A percentile compares a stretch with the other conserved stretches of the same genome.
Conservation (phyloP, 37 sponge, comb jelly and placozoan species). For the Theonella swinhoei region DNA sequence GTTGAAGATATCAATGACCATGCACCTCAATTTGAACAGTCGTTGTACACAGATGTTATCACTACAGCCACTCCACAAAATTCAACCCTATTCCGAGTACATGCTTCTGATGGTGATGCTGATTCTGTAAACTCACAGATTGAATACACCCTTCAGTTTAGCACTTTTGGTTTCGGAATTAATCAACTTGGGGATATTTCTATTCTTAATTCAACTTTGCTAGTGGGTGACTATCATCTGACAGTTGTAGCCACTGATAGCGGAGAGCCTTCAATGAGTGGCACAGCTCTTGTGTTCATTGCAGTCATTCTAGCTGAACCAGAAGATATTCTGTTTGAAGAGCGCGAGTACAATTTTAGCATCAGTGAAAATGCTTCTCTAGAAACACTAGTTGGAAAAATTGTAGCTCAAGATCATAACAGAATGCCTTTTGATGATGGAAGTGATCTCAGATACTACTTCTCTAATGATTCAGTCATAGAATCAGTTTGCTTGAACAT, state of each 20-base stretch:
- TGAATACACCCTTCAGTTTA: not conserved
- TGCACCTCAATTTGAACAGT: slow-evolving; percentile 24
- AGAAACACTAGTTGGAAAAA: slow-evolving; percentile 6
- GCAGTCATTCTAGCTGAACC: slow-evolving; percentile 22
- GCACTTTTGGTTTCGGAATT: slow-evolving; percentile 19
- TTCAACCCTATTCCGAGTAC: slow-evolving; percentile 11
- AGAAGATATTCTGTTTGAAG: slow-evolving; percentile 11
- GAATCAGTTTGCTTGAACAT: slow-evolving; percentile 10
- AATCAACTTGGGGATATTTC: slow-evolving; percentile 17
- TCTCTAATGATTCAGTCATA: not conserved
- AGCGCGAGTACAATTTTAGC: slow-evolving; percentile 3
- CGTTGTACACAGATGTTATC: slow-evolving; percentile 31
- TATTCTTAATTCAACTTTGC: not conserved
- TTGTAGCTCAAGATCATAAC: not conserved
- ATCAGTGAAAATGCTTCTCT: slow-evolving; percentile 23
- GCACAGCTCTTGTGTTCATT: slow-evolving; percentile 12
- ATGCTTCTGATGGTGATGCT: slow-evolving; percentile 34
- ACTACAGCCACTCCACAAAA: not conserved
- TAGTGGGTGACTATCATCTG: slow-evolving; percentile 35
- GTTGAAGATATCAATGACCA: slow-evolving; percentile 45
- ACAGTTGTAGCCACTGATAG: slow-evolving; percentile 34
- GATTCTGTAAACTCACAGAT: slow-evolving; percentile 1
- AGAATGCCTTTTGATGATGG: not conserved
- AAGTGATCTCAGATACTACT: slow-evolving; percentile 9
- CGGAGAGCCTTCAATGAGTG: slow-evolving; percentile 19